Percentiles rank a stretch among this genome's conserved stretches.
Conservation (phyloP, 2,888 invertebrate genomes). For the Epirrhoe tristata region DNA sequence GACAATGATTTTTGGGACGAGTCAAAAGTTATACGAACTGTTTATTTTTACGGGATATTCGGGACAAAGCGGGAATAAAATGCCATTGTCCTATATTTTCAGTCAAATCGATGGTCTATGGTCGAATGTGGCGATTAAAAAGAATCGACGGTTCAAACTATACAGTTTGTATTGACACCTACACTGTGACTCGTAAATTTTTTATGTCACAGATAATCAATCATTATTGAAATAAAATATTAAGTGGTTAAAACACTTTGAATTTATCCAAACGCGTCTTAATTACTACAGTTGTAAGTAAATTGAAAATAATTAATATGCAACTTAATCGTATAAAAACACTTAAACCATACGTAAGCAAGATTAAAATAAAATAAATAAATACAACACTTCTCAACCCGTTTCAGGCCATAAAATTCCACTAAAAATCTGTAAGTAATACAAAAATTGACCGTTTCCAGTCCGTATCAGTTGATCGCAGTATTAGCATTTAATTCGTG, state of each 20-base stretch:
- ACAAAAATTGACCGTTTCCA: conserved; percentile 53
- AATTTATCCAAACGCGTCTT: background rate
- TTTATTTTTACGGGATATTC: conserved; percentile 69
- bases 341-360: conserved; percentile 28
- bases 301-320: conserved; percentile 3
- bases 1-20: conserved; percentile 76
- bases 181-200: background rate
- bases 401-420: conserved; percentile 43
- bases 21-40: conserved; percentile 76
- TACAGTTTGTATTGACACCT: conserved; percentile 36
- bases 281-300: background rate
- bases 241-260: background rate
- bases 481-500: conserved; percentile 84
- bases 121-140: conserved; percentile 54
- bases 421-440: conserved; percentile 43
- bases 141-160: conserved; percentile 54
- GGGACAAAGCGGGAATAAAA: conserved; percentile 54
- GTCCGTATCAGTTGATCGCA: conserved; percentile 69
- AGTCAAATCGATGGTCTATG: conserved; percentile 59
- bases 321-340: conserved; percentile 28
- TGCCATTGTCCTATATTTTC: conserved; percentile 59
- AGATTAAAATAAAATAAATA: conserved; percentile 40
- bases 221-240: background rate
- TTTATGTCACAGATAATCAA: background rate
- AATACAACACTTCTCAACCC: conserved; percentile 40